Evolutionary conservation across 2,113 vertebrate species (phyloP).

Genomic region (Cynoglossus semilaevis): DNA sequence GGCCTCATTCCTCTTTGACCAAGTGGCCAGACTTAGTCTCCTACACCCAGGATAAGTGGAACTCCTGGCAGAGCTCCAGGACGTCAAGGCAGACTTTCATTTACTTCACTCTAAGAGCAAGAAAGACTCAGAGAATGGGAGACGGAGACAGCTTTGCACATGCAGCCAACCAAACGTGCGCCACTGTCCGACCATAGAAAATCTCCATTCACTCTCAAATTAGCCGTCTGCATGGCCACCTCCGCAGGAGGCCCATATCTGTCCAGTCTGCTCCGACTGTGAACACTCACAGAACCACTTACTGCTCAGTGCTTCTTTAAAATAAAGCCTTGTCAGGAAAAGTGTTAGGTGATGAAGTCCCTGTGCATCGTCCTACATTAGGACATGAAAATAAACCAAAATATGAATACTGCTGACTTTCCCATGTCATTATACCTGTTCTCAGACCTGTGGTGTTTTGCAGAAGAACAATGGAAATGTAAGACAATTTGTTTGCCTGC

Average conservation of each 20-base stretch:
- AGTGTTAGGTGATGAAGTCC: conserved; percentile 56
- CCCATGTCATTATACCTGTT: not conserved
- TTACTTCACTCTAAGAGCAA: conserved; percentile 39
- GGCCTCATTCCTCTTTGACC: conserved; percentile 42
- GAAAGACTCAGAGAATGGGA: conserved; percentile 10
- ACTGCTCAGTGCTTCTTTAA: conserved; percentile 43
- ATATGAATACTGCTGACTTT: not conserved
- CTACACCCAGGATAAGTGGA: conserved; percentile 22
- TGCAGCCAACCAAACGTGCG: conserved; percentile 34
- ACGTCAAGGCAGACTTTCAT: conserved; percentile 38
- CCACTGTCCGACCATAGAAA: conserved; percentile 51
- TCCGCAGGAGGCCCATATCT: conserved; percentile 51
- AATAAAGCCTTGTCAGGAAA: conserved; percentile 52
- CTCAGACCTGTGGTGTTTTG: not conserved
- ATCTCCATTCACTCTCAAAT: conserved; percentile 65
- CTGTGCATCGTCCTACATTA: conserved; percentile 6
- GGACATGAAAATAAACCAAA: not conserved
- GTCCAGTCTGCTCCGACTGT: conserved; percentile 55
- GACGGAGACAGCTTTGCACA: conserved; percentile 34
- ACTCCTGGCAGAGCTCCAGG: conserved; percentile 45
- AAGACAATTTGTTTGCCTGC: too few relatives aligned
- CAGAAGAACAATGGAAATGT: too few relatives aligned
- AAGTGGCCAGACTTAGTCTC: conserved; percentile 44
- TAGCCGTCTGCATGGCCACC: conserved; percentile 51
- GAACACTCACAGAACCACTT: conserved; percentile 47